phyloP scores from a whole-genome alignment of 1,140 invertebrate species.

The Megathymus violae region DNA sequence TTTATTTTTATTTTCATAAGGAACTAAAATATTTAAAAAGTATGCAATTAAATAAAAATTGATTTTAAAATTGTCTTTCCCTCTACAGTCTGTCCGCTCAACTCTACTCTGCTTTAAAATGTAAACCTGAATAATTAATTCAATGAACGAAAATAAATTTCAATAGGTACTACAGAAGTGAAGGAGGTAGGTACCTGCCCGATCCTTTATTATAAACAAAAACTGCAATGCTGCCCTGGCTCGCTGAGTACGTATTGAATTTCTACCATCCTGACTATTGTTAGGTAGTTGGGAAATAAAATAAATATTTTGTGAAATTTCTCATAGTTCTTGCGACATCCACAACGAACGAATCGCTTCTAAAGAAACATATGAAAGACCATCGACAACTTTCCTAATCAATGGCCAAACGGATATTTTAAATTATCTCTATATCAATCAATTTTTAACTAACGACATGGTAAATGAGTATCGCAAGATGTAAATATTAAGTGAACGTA shows the following conservation, averaged over 20 bases:
- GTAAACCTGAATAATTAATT: not conserved
- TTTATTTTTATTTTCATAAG: too few relatives aligned
- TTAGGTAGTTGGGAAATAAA: constrained; percentile 37
- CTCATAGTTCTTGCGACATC: constrained; percentile 19
- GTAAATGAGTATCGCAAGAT: not conserved
- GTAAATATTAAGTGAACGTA: not conserved
- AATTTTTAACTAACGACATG: not conserved
- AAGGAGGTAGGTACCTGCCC: constrained; percentile 27
- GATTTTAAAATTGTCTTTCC: too few relatives aligned
- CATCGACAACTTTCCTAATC: not conserved
- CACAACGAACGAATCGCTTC: not conserved
- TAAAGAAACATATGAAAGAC: not conserved
- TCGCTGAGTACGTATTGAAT: constrained; percentile 55
- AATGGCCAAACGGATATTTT: not conserved
- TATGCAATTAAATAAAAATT: too few relatives aligned
- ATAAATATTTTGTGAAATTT: constrained; percentile 39
- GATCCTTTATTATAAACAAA: constrained; percentile 40
- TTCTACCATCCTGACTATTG: constrained; percentile 49
- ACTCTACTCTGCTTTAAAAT: not conserved
- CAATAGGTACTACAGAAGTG: constrained; percentile 13
- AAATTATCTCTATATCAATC: not conserved
- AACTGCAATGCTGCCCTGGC: constrained; percentile 43
- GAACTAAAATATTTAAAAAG: too few relatives aligned
- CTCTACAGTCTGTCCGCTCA: not conserved
- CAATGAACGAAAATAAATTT: not conserved